A percentile compares a stretch with the other conserved stretches of the same genome.
Conservation (phyloP, 2,113 vertebrate species). For the Tichodroma muraria region DNA sequence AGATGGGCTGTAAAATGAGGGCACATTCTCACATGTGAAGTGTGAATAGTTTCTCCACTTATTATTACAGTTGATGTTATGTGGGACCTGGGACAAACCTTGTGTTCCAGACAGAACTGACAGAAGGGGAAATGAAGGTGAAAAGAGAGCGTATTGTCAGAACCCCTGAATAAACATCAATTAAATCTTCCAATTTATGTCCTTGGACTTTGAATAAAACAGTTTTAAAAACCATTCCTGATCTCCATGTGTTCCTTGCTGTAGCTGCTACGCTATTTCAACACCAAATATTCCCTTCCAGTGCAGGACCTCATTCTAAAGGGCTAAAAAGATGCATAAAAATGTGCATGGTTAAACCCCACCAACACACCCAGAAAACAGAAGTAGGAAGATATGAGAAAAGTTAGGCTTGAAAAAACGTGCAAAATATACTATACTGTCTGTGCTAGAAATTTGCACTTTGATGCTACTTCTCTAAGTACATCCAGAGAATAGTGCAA, state of each 20-base stretch:
- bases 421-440: neutral
- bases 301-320: neutral
- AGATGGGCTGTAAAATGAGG: slow-evolving; percentile 44
- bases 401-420: neutral
- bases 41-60: slow-evolving; percentile 33
- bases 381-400: neutral
- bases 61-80: slow-evolving; percentile 6
- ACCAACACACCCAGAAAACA: neutral
- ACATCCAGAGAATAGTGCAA: neutral
- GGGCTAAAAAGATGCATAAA: neutral
- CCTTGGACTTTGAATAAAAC: neutral
- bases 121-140: neutral
- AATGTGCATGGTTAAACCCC: neutral
- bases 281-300: neutral
- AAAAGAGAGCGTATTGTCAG: neutral
- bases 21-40: slow-evolving; percentile 38
- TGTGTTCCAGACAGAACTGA: neutral
- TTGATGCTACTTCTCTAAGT: neutral
- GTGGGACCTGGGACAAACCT: neutral
- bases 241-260: neutral
- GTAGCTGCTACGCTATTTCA: neutral
- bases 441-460: neutral
- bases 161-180: neutral
- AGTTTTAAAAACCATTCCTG: neutral
- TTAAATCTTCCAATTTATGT: neutral